A percentile compares a stretch with the other conserved stretches of the same genome.
phyloP scores from a whole-genome alignment of 2,888 invertebrate genomes.

The Ramazzottius varieornatus region DNA sequence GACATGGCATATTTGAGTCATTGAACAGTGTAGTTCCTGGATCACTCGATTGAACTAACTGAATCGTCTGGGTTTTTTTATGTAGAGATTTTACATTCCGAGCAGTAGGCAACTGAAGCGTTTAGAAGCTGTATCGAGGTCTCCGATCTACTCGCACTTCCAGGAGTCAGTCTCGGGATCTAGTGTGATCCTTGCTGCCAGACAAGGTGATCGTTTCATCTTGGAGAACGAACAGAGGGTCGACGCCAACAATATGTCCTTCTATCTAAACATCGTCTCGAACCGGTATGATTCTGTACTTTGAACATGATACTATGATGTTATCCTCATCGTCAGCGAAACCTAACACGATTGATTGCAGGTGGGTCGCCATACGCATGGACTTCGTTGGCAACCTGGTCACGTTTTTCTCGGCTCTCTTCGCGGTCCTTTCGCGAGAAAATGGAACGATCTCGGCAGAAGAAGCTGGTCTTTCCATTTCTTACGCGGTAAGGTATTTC shows the following conservation, averaged over 20 bases:
- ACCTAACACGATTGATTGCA: slow-evolving; percentile 14
- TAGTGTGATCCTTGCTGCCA: slow-evolving; percentile 13
- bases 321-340: neutral
- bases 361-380: slow-evolving; percentile 77
- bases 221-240: slow-evolving; percentile 60
- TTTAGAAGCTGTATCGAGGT: slow-evolving; percentile 28
- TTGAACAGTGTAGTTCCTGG: too few relatives aligned
- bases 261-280: slow-evolving; percentile 68
- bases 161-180: slow-evolving; percentile 25
- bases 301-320: neutral
- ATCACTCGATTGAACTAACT: neutral
- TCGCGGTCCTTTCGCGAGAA: slow-evolving; percentile 49
- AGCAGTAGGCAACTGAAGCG: slow-evolving; percentile 77
- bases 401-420: slow-evolving; percentile 72
- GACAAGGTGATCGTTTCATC: slow-evolving; percentile 42
- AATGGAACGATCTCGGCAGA: slow-evolving; percentile 36
- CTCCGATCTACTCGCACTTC: slow-evolving; percentile 26
- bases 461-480: slow-evolving; percentile 27
- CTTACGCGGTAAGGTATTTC: slow-evolving; percentile 29
- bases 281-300: slow-evolving; percentile 33
- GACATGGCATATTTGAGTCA: too few relatives aligned
- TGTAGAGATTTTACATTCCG: slow-evolving; percentile 59
- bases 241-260: slow-evolving; percentile 71
- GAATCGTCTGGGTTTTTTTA: slow-evolving; percentile 5
- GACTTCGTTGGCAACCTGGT: slow-evolving; percentile 90